These are phyloP conservation scores for Eumaeus atala DNA, from an alignment of 1,140 invertebrate species.

Conservation along the genomic window DNA sequence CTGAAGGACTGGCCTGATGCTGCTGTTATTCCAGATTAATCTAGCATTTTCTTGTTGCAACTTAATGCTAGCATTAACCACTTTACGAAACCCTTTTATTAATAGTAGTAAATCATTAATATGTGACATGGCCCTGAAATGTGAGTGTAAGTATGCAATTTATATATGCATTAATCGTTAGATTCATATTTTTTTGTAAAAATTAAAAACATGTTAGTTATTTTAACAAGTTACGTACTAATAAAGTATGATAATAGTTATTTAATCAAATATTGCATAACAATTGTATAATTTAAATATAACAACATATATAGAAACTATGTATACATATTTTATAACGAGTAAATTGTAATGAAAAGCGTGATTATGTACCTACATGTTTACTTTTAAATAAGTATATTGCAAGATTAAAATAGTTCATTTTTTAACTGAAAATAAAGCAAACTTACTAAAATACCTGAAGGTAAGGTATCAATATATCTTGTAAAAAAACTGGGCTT, in stretches of 20 bases:
- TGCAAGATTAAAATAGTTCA: too few relatives aligned
- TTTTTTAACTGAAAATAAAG: too few relatives aligned
- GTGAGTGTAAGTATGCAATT: slow-evolving; percentile 24
- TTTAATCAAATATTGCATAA: slow-evolving; percentile 18
- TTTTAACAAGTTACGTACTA: background rate
- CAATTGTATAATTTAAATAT: background rate
- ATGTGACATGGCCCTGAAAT: slow-evolving; percentile 75
- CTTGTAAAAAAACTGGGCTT: too few relatives aligned
- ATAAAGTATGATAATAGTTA: too few relatives aligned
- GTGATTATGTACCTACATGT: too few relatives aligned
- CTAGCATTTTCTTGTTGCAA: slow-evolving; percentile 74
- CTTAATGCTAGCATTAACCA: slow-evolving; percentile 75
- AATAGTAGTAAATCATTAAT: slow-evolving; percentile 77
- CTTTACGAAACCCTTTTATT: slow-evolving; percentile 76
- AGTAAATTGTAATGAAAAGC: too few relatives aligned
- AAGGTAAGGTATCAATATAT: too few relatives aligned
- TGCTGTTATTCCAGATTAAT: slow-evolving; percentile 79
- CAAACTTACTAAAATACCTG: too few relatives aligned
- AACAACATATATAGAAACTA: too few relatives aligned
- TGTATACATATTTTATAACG: too few relatives aligned
- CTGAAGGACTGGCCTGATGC: slow-evolving; percentile 69
- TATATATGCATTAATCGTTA: slow-evolving; percentile 9
- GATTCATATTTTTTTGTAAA: background rate
- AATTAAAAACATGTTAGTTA: background rate
- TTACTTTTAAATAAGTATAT: too few relatives aligned